phyloP scores from a whole-genome alignment of 2,888 invertebrate species.

The Tinea semifulvella region DNA sequence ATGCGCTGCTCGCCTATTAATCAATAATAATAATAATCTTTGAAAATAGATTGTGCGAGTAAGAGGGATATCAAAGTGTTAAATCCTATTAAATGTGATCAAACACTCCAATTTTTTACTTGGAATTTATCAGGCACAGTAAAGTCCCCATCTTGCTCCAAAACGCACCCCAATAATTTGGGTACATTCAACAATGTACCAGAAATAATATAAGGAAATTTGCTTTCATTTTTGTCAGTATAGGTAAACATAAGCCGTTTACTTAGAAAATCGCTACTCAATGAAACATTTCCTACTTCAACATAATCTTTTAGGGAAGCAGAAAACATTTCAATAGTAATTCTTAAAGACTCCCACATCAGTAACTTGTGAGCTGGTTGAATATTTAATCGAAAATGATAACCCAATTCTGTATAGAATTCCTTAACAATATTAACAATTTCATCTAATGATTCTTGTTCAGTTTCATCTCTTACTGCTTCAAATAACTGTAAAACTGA shows the following conservation, averaged over 20 bases:
- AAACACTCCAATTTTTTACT: conserved; percentile 34
- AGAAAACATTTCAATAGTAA: conserved; percentile 80
- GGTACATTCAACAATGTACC: conserved; percentile 81
- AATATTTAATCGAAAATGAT: conserved; percentile 73
- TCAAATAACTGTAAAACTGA: conserved; percentile 75
- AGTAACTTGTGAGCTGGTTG: conserved; percentile 69
- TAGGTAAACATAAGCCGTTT: conserved; percentile 79
- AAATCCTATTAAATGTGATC: no score
- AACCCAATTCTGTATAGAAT: conserved; percentile 71
- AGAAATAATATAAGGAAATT: conserved; percentile 74
- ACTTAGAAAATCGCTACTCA: conserved; percentile 78
- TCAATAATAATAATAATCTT: no score
- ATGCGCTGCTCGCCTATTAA: no score
- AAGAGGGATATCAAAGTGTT: no score
- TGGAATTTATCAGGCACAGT: conserved; percentile 36
- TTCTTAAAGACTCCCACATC: conserved; percentile 72
- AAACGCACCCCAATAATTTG: conserved; percentile 74
- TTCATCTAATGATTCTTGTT: conserved; percentile 67
- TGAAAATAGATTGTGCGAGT: no score
- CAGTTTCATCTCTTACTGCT: conserved; percentile 52
- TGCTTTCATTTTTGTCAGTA: conserved; percentile 61
- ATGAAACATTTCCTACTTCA: conserved; percentile 77
- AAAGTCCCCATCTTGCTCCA: conserved; percentile 69
- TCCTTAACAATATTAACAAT: conserved; percentile 57
- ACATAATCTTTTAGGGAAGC: conserved; percentile 68